Base-by-base conservation (phyloP, 2,797 vertebrate genomes). In the Crenichthys baileyi region DNA sequence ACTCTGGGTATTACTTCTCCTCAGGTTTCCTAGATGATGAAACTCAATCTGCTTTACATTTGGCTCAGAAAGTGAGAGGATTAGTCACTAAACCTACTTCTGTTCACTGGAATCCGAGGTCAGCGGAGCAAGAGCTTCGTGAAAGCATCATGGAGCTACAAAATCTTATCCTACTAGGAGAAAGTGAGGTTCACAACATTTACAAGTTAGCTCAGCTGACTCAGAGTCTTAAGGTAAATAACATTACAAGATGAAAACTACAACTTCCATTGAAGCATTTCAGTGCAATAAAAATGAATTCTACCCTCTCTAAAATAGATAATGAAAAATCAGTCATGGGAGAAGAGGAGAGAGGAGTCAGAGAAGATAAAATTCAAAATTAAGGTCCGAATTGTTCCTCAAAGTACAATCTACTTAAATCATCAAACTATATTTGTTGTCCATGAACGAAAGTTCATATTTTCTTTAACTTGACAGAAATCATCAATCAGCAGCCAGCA, bases 291-390 rank as follows among this genome's bases (percentile, higher is more conserved):
- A 70, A 76, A 72, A n/a, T 53, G 3, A 1, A 7, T 41, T 53
- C 63, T 81, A 58, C 70, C 46, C 51, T 80, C 63, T 81, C 50
- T 58, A 76, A 16, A 29, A 72, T 87, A 97, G 97, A 93, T 96
- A 63, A 90, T 97, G 83, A 98, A 98, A 91, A 93, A 90, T 77
- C 95, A 96, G 81, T 95, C 89, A 11, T 96, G 95, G 96, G 91
- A 94, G 76, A 94, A 93, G 73, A 95, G 94, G 83, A 88, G 85
- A 76, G 90, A 90, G 1, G 84, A 16, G 0, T 93, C 93, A 0
- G 18, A 93, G 72, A 89, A 80, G 46, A 89, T 92, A 26, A 83
- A 88, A 83, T 79, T 39, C 70, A 88, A 85, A 46, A 85, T 86
- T 79, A 84, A 67, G 78, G 87, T 92, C 26, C 31, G 5, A 48